Evolutionary conservation across 2,888 invertebrate species (phyloP).

Genomic region (Halictus quadricinctus): DNA sequence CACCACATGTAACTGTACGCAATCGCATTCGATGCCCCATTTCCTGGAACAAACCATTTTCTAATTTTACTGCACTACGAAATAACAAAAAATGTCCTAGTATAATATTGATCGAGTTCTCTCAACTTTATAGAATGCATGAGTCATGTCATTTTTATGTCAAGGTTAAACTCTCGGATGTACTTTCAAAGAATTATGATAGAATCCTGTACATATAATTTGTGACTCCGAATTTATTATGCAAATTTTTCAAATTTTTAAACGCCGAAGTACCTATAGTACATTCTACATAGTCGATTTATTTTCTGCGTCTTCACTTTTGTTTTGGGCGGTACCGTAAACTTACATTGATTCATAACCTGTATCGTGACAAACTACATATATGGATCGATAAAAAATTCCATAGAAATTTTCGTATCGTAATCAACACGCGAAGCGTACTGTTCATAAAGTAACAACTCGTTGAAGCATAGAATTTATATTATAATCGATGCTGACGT

Average conservation of each 20-base stretch:
- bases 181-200: not conserved
- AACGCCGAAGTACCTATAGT: not conserved
- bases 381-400: not conserved
- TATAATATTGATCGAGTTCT: constrained; percentile 35
- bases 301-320: not conserved
- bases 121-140: constrained; percentile 10
- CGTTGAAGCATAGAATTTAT: not conserved
- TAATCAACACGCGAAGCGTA: not conserved
- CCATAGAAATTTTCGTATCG: not conserved
- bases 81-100: not conserved
- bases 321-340: not conserved
- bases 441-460: not conserved
- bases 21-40: not conserved
- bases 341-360: not conserved
- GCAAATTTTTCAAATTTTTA: not conserved
- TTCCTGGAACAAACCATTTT: not conserved
- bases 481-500: not conserved
- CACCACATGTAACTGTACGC: not conserved
- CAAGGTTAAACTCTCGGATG: constrained; percentile 21
- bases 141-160: constrained; percentile 6
- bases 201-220: too few relatives aligned
- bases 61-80: not conserved
- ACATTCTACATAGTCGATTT: not conserved
- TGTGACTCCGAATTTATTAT: not conserved
- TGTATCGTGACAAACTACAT: not conserved